Percentiles rank a stretch among this genome's conserved stretches.
Evolutionary conservation across 1,140 invertebrate genomes (phyloP).

Genomic region (Trichogramma pretiosum): DNA sequence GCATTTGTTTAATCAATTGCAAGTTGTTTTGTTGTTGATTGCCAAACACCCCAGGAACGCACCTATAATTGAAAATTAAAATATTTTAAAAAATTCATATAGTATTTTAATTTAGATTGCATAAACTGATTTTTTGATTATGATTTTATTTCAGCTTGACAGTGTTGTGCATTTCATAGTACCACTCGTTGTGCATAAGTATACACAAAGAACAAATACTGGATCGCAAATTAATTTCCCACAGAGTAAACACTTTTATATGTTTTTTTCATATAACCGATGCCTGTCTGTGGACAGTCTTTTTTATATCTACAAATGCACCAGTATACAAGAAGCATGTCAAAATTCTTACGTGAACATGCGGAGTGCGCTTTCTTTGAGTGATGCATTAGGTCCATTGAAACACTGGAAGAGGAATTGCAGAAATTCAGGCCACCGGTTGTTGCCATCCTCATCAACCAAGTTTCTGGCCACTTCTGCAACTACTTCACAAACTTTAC

Average conservation of each 20-base stretch:
- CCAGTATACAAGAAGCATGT: conserved; percentile 48
- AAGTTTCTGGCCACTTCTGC: conserved; percentile 91
- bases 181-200: neutral
- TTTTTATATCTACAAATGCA: conserved; percentile 1
- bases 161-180: neutral
- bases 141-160: conserved; percentile 13
- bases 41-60: conserved; percentile 93
- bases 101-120: no score
- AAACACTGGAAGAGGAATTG: conserved; percentile 94
- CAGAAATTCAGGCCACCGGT: conserved; percentile 94
- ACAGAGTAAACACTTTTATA: no score
- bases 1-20: conserved; percentile 90
- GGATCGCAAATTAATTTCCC: no score
- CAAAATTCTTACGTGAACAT: conserved; percentile 84
- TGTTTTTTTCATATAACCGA: no score
- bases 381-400: conserved; percentile 64
- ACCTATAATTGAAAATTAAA: conserved; percentile 46
- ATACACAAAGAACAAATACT: neutral
- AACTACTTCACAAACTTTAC: conserved; percentile 89
- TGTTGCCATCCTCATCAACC: conserved; percentile 93
- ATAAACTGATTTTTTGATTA: no score
- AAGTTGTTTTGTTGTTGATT: conserved; percentile 88
- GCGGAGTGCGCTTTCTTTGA: conserved; percentile 89
- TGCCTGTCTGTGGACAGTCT: neutral
- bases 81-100: conserved; percentile 22